Conservation (phyloP, 2,888 invertebrate species). For the Ditula angustiorana region DNA sequence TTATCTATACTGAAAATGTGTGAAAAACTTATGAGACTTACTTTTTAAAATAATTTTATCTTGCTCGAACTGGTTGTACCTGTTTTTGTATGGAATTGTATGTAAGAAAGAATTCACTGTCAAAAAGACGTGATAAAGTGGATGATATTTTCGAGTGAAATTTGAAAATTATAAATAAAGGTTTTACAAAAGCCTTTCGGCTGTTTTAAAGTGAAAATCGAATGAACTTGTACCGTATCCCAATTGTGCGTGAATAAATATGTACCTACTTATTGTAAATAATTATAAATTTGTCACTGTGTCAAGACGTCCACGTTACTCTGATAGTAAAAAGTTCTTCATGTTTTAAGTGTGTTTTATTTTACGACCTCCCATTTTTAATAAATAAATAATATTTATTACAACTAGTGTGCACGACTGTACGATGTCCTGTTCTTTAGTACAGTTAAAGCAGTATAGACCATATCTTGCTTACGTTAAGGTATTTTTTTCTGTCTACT, state of each 20-base stretch:
- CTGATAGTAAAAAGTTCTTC: constrained; percentile 82
- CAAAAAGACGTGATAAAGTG: constrained; percentile 15
- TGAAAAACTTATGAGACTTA: constrained; percentile 23
- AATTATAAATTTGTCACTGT: constrained; percentile 71
- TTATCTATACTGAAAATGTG: constrained; percentile 16
- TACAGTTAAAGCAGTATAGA: not conserved
- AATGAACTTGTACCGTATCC: constrained; percentile 15
- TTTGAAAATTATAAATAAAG: constrained; percentile 26
- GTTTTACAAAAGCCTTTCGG: constrained; percentile 20
- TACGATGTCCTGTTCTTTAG: too few species aligned
- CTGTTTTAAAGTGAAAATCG: constrained; percentile 29
- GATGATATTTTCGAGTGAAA: constrained; percentile 18
- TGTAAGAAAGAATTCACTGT: constrained; percentile 7
- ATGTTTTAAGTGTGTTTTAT: constrained; percentile 71
- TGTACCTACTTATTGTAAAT: constrained; percentile 66
- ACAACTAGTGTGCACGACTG: not conserved
- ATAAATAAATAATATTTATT: too few species aligned
- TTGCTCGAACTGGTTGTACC: constrained; percentile 38
- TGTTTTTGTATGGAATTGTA: constrained; percentile 20
- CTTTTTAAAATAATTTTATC: constrained; percentile 22
- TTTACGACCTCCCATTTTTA: too few species aligned
- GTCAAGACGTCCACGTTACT: constrained; percentile 81
- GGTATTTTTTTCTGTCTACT: not conserved
- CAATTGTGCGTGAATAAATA: constrained; percentile 21
- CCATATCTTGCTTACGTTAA: not conserved